Evolutionary conservation across 2,113 vertebrate genomes (phyloP), one percentile per base, ranked within the genome.

Genomic region (Meriones unguiculatus): DNA sequence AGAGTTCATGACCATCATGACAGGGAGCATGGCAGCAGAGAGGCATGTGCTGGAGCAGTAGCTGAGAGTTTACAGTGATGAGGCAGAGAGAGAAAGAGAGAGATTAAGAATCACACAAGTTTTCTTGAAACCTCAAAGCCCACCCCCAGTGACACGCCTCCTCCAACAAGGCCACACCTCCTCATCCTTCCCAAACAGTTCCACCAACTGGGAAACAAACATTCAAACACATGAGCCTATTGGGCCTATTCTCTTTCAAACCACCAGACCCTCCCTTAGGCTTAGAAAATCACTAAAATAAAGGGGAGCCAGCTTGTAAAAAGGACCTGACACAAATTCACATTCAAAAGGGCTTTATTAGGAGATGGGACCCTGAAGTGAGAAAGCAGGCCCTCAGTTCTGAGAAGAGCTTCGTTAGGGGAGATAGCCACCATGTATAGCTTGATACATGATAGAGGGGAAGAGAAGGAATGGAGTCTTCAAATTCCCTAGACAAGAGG

Each of bases 381-480:
- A 41, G 72, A 41, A 38, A 24, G 38, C 20, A 41, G 72, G 10
- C n/a, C 38, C n/a, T 73, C 70, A 38, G 70, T 73, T 38, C 18
- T 73, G 70, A 5, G 41, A 7, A 50, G 75, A 77, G 75, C 25
- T 77, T 77, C 13, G 24, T 77, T 77, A 77, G 75, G 41, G 13
- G 5, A 50, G 67, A 25, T 2, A 15, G 41, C 70, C n/a, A 73
- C 38, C 24, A 15, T 76, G 41, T 28, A 28, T 6, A 76, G 12
- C 46, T 50, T 30, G 46, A 30, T 17, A 9, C 38, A 24, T 75
- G 38, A 41, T 41, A 10, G 41, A 1, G 20, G 20, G 13, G 1
- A 0, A 22, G 25, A 6, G 0, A 1, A 24, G 5, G 14, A 6
- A 9, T 30, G 30, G 24, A 1, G 13, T 25, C 76, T 77, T 77